phyloP scores from a whole-genome alignment of 2,888 invertebrate species.

The Muscina levida region DNA sequence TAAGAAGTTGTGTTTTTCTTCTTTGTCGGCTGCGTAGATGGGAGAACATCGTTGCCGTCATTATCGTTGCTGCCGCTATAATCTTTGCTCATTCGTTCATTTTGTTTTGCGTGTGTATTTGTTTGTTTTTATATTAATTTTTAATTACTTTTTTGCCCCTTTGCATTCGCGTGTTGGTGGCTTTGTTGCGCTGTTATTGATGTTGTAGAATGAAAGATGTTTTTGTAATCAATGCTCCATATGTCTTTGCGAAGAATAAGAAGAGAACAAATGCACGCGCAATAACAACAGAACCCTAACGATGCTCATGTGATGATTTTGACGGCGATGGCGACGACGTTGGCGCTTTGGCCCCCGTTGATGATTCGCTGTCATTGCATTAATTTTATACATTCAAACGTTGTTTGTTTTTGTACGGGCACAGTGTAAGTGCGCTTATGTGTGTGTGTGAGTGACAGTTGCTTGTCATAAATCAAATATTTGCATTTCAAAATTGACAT shows the following conservation, averaged over 20 bases:
- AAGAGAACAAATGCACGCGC: background rate
- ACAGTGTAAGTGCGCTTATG: conserved; percentile 20
- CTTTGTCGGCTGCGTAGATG: background rate
- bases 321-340: background rate
- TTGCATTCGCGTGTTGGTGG: conserved; percentile 27
- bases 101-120: conserved; percentile 8
- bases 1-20: too few species aligned
- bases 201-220: conserved; percentile 2
- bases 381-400: too few species aligned
- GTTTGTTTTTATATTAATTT: conserved; percentile 45
- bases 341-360: background rate
- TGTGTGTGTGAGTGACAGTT: conserved; percentile 22
- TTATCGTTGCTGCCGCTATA: background rate
- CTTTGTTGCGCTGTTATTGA: background rate
- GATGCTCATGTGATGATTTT: background rate
- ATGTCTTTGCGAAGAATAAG: conserved; percentile 2
- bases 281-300: background rate
- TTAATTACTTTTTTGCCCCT: conserved; percentile 47
- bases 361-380: conserved; percentile 26
- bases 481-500: conserved; percentile 78
- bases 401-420: background rate
- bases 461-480: conserved; percentile 76
- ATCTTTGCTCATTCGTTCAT: conserved; percentile 13
- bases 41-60: background rate
- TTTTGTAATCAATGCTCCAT: conserved; percentile 10